Conservation (phyloP, 2,113 vertebrate genomes). For the Halichoerus grypus region DNA sequence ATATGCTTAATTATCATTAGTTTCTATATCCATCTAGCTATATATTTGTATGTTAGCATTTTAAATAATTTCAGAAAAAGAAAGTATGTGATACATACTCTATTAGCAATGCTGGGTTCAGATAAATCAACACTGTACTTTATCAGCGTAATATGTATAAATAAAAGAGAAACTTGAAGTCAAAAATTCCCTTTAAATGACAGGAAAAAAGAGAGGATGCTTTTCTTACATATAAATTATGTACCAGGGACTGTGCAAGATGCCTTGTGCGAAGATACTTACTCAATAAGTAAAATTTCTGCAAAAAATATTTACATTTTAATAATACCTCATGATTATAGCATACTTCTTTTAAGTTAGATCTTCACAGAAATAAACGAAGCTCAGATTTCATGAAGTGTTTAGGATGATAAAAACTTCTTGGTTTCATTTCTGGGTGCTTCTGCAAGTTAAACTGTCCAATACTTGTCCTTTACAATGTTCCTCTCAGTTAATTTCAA, state of each 20-base stretch:
- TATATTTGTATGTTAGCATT: not conserved
- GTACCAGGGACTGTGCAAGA: not conserved
- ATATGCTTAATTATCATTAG: not conserved
- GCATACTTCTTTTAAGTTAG: constrained; percentile 45
- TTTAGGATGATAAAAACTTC: constrained; percentile 81
- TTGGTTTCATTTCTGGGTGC: constrained; percentile 69
- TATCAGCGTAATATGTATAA: not conserved
- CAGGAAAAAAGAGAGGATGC: not conserved
- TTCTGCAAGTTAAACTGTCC: constrained; percentile 72
- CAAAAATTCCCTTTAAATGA: not conserved
- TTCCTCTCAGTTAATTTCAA: constrained; percentile 76
- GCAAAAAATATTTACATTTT: constrained; percentile 4
- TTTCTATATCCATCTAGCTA: not conserved
- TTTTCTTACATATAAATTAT: not conserved
- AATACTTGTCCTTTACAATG: constrained; percentile 63
- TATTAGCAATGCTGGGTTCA: not conserved
- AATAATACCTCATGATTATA: not conserved
- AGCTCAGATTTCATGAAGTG: constrained; percentile 73
- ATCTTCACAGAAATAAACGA: constrained; percentile 67
- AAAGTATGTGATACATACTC: not conserved
- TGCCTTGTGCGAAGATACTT: not conserved
- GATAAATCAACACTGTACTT: not conserved
- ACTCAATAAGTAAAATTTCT: not conserved
- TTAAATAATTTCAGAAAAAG: not conserved
- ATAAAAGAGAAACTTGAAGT: not conserved